Conservation (phyloP, 2,888 invertebrate species). For the Apantesis nais region DNA sequence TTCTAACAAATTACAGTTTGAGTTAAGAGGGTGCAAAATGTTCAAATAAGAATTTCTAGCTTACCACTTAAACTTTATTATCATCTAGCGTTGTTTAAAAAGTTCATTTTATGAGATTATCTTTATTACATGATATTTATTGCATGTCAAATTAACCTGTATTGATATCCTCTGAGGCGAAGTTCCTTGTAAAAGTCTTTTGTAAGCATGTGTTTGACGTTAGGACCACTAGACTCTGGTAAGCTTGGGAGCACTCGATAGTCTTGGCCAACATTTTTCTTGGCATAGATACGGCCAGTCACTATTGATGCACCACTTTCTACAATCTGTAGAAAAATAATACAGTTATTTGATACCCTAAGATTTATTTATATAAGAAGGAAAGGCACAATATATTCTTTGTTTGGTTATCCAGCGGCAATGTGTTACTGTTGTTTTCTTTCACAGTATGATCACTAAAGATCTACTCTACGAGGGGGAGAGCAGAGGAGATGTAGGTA, state of each 20-base stretch:
- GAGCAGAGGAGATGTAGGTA: neutral
- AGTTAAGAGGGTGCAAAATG: neutral
- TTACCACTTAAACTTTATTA: too few species aligned
- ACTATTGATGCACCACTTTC: conserved; percentile 89
- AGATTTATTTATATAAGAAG: neutral
- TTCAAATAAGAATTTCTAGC: neutral
- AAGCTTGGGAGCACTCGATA: conserved; percentile 78
- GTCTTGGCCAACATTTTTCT: conserved; percentile 84
- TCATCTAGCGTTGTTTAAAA: neutral
- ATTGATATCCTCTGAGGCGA: conserved; percentile 89
- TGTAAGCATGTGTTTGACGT: conserved; percentile 81
- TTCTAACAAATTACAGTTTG: neutral
- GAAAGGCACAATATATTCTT: neutral
- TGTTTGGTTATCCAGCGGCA: neutral
- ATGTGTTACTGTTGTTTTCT: neutral
- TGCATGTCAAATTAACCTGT: conserved; percentile 67
- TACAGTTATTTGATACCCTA: neutral
- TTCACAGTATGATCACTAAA: neutral
- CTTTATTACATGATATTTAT: neutral
- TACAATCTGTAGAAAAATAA: conserved; percentile 80
- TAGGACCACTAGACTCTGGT: conserved; percentile 69
- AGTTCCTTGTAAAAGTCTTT: conserved; percentile 90
- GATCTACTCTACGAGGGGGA: neutral
- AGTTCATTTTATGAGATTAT: neutral
- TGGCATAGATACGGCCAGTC: conserved; percentile 88